Percentiles rank a stretch among this genome's conserved stretches.
phyloP scores from a whole-genome alignment of 2,113 vertebrate species.

The Eublepharis macularius region DNA sequence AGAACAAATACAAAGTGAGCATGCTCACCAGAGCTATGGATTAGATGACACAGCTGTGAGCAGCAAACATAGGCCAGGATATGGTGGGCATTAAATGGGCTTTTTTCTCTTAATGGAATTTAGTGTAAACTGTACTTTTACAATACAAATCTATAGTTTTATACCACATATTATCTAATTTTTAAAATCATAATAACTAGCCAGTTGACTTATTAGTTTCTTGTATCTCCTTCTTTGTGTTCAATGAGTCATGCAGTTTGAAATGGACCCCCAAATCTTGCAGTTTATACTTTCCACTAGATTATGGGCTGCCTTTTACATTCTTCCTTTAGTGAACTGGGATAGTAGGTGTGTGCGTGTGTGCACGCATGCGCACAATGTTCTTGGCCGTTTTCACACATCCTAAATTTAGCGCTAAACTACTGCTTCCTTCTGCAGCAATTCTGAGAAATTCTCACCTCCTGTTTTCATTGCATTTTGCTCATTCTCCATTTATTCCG shows the following conservation, averaged over 20 bases:
- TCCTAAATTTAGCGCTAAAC: too few species aligned
- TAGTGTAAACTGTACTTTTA: conserved; percentile 43
- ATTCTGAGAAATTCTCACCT: too few species aligned
- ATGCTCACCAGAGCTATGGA: conserved; percentile 56
- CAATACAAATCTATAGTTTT: conserved; percentile 41
- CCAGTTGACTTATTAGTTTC: conserved; percentile 1
- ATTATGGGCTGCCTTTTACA: neutral
- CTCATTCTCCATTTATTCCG: too few species aligned
- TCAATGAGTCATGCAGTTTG: neutral
- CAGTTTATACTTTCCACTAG: neutral
- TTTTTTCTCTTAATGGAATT: conserved; percentile 51
- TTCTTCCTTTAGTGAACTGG: neutral
- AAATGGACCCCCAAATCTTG: neutral
- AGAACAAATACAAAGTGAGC: conserved; percentile 96
- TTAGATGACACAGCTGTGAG: conserved; percentile 51
- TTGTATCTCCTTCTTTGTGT: neutral
- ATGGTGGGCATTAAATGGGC: conserved; percentile 55
- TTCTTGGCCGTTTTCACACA: too few species aligned
- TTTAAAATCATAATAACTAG: conserved; percentile 13
- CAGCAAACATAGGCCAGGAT: conserved; percentile 48
- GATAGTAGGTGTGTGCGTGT: neutral
- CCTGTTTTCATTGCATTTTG: too few species aligned
- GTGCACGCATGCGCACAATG: too few species aligned
- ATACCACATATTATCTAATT: neutral
- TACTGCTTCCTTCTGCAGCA: too few species aligned